phyloP scores from a whole-genome alignment of 2,113 vertebrate species.

The Eulacestoma nigropectus region DNA sequence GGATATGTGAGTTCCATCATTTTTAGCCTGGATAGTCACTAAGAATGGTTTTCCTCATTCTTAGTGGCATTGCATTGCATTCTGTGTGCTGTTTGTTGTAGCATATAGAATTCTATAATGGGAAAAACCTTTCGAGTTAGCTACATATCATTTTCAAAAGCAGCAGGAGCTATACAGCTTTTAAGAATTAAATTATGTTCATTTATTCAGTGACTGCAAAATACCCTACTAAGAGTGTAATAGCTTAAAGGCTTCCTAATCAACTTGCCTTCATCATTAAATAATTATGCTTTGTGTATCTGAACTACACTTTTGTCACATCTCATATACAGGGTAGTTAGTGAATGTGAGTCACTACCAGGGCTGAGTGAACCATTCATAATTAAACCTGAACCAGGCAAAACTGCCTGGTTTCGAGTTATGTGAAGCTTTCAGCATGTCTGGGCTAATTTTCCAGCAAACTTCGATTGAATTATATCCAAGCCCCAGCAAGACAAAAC shows the following conservation, averaged over 20 bases:
- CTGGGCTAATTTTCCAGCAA: not conserved
- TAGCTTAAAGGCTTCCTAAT: constrained; percentile 64
- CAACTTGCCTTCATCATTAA: constrained; percentile 67
- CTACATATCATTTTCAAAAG: constrained; percentile 12
- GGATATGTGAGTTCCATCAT: not conserved
- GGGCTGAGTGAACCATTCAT: constrained; percentile 4
- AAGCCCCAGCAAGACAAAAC: not conserved
- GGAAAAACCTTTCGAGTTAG: not conserved
- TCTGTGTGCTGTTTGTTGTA: not conserved
- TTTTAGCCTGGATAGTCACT: constrained; percentile 35
- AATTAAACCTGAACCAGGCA: constrained; percentile 23
- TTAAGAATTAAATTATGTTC: constrained; percentile 49
- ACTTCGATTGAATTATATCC: not conserved
- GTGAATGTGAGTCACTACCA: constrained; percentile 36
- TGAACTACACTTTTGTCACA: constrained; percentile 35
- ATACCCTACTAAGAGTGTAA: constrained; percentile 32
- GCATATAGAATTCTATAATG: not conserved
- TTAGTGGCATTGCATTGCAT: not conserved
- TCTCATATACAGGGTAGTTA: not conserved
- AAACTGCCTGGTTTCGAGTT: not conserved
- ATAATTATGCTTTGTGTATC: constrained; percentile 61
- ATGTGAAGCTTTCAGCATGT: not conserved
- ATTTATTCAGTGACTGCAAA: constrained; percentile 47
- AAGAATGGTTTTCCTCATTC: constrained; percentile 17
- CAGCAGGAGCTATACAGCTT: constrained; percentile 30